Evolutionary conservation across 2,797 vertebrate species (phyloP).

Genomic region (Danio jaintianensis): DNA sequence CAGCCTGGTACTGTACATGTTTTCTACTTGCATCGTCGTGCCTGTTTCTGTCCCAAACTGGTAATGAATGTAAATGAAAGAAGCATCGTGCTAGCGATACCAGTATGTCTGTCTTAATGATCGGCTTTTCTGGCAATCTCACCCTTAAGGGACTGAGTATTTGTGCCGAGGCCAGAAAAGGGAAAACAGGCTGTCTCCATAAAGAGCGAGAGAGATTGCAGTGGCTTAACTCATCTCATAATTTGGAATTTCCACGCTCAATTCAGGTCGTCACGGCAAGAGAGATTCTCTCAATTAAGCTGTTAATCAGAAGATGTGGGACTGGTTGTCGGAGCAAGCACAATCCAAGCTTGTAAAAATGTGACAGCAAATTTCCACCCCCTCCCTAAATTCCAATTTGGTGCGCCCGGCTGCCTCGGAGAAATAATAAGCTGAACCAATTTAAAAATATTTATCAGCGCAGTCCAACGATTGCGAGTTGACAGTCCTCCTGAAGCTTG

Average conservation of each 20-base stretch:
- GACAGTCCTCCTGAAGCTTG: slow-evolving; percentile 70
- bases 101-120: background rate
- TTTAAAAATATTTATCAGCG: slow-evolving; percentile 81
- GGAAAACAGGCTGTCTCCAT: background rate
- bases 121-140: slow-evolving; percentile 8
- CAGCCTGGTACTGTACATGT: background rate
- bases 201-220: slow-evolving; percentile 15
- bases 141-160: background rate
- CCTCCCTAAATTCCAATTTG: slow-evolving; percentile 75
- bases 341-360: slow-evolving; percentile 65
- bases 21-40: background rate
- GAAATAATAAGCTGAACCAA: slow-evolving; percentile 81
- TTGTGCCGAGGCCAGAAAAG: background rate
- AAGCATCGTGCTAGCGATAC: background rate
- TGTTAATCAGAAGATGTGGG: slow-evolving; percentile 71
- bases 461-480: slow-evolving; percentile 70
- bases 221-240: slow-evolving; percentile 19
- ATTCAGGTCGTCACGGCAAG: slow-evolving; percentile 58
- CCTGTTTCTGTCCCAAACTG: background rate
- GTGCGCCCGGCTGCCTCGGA: slow-evolving; percentile 74
- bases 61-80: background rate
- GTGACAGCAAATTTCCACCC: slow-evolving; percentile 75
- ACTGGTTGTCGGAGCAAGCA: slow-evolving; percentile 67
- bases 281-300: slow-evolving; percentile 68
- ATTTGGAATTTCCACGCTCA: slow-evolving; percentile 60